Conservation (phyloP, 2,797 vertebrate genomes). For the Crenuchus spilurus region DNA sequence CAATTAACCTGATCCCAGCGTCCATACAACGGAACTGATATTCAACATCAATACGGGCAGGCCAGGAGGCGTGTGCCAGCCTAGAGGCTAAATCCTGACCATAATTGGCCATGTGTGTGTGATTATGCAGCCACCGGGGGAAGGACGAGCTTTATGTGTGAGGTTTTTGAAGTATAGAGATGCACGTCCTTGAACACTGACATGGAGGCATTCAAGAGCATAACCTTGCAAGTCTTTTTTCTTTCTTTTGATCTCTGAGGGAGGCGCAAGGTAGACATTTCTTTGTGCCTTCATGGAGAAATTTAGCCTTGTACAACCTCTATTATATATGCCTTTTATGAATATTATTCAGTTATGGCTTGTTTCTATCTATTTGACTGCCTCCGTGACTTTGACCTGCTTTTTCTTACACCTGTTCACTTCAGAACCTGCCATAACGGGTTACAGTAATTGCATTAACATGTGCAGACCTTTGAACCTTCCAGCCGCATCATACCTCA, state of each 20-base stretch:
- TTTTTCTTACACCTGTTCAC: background rate
- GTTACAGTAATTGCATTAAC: conserved; percentile 2
- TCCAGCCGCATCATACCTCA: too few relatives aligned
- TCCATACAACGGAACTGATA: conserved; percentile 20
- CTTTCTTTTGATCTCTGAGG: conserved; percentile 25
- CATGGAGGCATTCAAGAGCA: conserved; percentile 22
- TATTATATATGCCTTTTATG: background rate
- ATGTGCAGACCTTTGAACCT: conserved; percentile 2
- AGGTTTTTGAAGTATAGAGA: conserved; percentile 13
- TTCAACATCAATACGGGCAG: conserved; percentile 36
- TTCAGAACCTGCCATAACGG: background rate
- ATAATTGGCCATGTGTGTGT: conserved; percentile 50
- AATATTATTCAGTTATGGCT: background rate
- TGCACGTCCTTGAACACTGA: conserved; percentile 38
- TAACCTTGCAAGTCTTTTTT: conserved; percentile 22
- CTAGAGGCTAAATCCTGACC: conserved; percentile 47
- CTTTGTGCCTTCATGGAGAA: conserved; percentile 1
- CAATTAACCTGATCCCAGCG: conserved; percentile 26
- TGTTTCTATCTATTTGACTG: background rate
- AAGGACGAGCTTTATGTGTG: conserved; percentile 23
- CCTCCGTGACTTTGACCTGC: conserved; percentile 6
- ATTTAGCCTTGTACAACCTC: conserved; percentile 1
- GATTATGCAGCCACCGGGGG: conserved; percentile 36
- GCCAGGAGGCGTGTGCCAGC: conserved; percentile 21
- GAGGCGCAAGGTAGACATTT: conserved; percentile 11